These are phyloP conservation scores for Xylocopa sonorina DNA, from an alignment of 1,140 invertebrate genomes.

Conservation along the genomic window DNA sequence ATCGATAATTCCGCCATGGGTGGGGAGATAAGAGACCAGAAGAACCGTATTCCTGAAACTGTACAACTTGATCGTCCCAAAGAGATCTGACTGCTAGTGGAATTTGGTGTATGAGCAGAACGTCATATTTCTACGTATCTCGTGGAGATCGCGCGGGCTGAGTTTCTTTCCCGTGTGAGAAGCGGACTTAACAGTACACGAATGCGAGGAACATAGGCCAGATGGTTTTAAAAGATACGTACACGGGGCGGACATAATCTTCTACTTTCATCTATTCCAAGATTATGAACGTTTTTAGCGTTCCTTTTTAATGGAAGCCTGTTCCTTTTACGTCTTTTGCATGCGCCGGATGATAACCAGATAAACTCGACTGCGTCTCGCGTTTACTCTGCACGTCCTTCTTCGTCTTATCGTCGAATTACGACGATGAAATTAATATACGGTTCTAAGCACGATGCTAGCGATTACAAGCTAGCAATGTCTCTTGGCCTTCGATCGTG, in stretches of 20 bases:
- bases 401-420: background rate
- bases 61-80: too few relatives aligned
- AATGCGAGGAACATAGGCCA: background rate
- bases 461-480: background rate
- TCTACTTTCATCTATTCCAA: background rate
- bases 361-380: background rate
- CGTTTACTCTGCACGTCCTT: too few relatives aligned
- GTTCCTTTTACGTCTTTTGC: background rate
- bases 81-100: too few relatives aligned
- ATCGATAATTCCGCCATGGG: too few relatives aligned
- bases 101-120: background rate
- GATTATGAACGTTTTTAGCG: slow-evolving; percentile 20
- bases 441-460: too few relatives aligned
- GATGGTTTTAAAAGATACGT: slow-evolving; percentile 2
- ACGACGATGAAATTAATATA: background rate
- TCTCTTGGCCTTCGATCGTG: too few relatives aligned
- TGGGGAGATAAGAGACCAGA: too few relatives aligned
- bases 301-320: slow-evolving; percentile 2
- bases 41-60: too few relatives aligned
- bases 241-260: slow-evolving; percentile 4
- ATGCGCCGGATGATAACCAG: background rate
- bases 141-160: background rate
- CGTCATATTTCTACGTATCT: background rate
- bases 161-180: too few relatives aligned
- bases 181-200: background rate